Conservation (phyloP, 2,888 invertebrate species). For the Cremastinae sp. region DNA sequence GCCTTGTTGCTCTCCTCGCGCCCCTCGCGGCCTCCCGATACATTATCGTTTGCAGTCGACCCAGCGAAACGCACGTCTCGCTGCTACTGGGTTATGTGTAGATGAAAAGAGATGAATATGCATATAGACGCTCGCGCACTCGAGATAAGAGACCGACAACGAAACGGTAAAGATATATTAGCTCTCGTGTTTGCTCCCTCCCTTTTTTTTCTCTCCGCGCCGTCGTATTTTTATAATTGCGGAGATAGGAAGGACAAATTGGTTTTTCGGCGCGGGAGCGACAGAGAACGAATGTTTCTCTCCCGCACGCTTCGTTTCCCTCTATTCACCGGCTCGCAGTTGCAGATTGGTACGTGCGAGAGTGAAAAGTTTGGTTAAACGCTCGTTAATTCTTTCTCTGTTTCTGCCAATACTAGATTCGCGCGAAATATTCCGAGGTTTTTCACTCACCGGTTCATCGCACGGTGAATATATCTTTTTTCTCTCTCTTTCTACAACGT, state of each 20-base stretch:
- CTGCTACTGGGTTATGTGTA: constrained; percentile 9
- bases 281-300: constrained; percentile 1
- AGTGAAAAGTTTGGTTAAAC: too few relatives aligned
- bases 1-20: background rate
- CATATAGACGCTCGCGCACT: constrained; percentile 25
- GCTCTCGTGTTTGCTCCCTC: constrained; percentile 17
- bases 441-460: background rate
- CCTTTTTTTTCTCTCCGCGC: constrained; percentile 3
- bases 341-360: too few relatives aligned
- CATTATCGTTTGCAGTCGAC: constrained; percentile 1
- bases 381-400: background rate
- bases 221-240: constrained; percentile 38
- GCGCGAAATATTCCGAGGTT: too few relatives aligned
- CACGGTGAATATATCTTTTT: background rate
- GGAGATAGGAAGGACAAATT: constrained; percentile 46
- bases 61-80: constrained; percentile 15
- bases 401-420: too few relatives aligned
- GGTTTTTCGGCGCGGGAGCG: constrained; percentile 16
- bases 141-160: constrained; percentile 42
- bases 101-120: background rate
- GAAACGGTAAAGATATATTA: constrained; percentile 37
- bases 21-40: background rate
- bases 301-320: background rate
- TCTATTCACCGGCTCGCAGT: background rate
- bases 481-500: too few relatives aligned